A percentile compares a stretch with the other conserved stretches of the same genome.
Evolutionary conservation across 1,140 invertebrate species (phyloP).

Genomic region (Cyclina sinensis): DNA sequence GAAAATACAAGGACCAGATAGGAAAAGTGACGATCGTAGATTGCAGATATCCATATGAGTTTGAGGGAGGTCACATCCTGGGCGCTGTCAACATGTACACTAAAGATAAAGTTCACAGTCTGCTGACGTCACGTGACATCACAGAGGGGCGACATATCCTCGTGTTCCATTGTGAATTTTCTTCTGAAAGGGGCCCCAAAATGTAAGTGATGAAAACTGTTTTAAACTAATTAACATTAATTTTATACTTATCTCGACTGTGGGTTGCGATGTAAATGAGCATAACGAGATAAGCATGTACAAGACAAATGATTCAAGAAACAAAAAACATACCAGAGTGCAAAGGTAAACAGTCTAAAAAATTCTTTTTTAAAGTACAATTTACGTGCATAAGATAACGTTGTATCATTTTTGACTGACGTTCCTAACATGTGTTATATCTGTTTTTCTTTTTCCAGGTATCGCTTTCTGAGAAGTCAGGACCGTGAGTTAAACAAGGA

Average conservation of each 20-base stretch:
- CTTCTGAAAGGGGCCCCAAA: constrained; percentile 96
- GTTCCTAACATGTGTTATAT: no score
- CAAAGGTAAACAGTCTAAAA: no score
- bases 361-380: no score
- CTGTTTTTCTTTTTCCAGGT: constrained; percentile 88
- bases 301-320: no score
- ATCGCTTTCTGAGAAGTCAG: constrained; percentile 93
- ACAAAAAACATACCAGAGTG: no score
- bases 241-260: not conserved
- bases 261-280: no score
- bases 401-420: no score
- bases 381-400: no score
- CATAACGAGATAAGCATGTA: no score
- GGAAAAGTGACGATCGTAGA: constrained; percentile 86
- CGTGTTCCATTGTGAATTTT: constrained; percentile 99
- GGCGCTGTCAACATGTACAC: constrained; percentile 94
- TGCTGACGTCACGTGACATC: constrained; percentile 11
- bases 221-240: no score
- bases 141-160: constrained; percentile 90
- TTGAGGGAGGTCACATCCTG: constrained; percentile 96
- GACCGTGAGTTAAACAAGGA: constrained; percentile 94
- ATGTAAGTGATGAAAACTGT: no score
- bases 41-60: constrained; percentile 98
- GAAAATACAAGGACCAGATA: constrained; percentile 76
- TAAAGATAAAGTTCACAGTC: constrained; percentile 89